Base-by-base conservation (phyloP, 2,797 vertebrate genomes). In the Danionella dracula region DNA sequence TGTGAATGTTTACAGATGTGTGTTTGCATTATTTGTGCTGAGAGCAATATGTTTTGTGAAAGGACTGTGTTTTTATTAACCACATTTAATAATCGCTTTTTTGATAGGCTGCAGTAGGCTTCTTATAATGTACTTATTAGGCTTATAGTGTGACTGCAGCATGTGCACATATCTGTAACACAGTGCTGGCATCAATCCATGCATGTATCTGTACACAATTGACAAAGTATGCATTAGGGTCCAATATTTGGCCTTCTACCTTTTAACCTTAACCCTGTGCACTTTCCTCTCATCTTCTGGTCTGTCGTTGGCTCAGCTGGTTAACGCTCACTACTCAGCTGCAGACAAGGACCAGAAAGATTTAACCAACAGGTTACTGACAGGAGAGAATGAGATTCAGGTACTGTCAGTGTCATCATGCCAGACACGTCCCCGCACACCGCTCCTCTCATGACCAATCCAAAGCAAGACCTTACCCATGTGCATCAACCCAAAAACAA, bases 331-430 rank as follows among this genome's bases (percentile, higher is more conserved):
- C 89, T 94, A 85, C 93, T 94, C 93, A 85, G 88, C 92, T 84
- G 89, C 93, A 93, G 94, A 97, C 93, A 99, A 98, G 95, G 96
- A 91, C 89, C 92, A 96, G 90, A 99, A 98, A 99, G 95, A 99
- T 91, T 92, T 97, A 93, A 92, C 95, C 92, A 99, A 99, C 95
- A 94, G 93, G 91, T 97, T 98, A 94, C 94, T 96, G 91, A 94
- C 95, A 94, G 93, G 94, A 94, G 94, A 96, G 90, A 92, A 91
- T 93, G 93, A 96, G 89, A 89, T 92, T 86, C 93, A 99, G 96
- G 96, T 99, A 99, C 89, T 87, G 75, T 79, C 82, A 32, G 60
- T 32, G 6, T 27, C 57, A 48, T 65, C 54, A 44, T 66, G 73
- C 45, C 66, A 80, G 79, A 78, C 81, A 67, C 78, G 65, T 72